These are phyloP conservation scores for Ptychadena robeensis DNA, from an alignment of 2,797 vertebrate species.

Conservation along the genomic window DNA sequence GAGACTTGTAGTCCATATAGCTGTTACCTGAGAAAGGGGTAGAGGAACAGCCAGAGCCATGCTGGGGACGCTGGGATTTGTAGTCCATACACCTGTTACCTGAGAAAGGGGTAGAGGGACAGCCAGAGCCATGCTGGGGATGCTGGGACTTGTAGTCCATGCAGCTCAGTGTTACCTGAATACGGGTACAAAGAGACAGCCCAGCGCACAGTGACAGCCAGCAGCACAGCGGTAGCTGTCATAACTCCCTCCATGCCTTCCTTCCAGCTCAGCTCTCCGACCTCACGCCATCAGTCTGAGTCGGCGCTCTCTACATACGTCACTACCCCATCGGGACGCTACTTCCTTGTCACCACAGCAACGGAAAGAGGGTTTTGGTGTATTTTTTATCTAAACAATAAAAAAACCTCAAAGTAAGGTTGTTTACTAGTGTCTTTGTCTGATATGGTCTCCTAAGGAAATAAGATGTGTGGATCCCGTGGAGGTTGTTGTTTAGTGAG, in stretches of 20 bases:
- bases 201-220: conserved; percentile 87
- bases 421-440: not conserved
- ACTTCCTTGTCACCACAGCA: not conserved
- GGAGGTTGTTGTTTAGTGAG: not conserved
- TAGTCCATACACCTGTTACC: too few relatives aligned
- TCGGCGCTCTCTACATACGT: conserved; percentile 63
- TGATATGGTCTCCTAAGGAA: not conserved
- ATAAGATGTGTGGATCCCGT: not conserved
- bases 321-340: not conserved
- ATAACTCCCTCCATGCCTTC: conserved; percentile 83
- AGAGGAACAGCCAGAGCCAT: too few relatives aligned
- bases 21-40: too few relatives aligned
- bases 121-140: not conserved
- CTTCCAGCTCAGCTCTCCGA: conserved; percentile 34
- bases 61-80: too few relatives aligned
- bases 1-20: not conserved
- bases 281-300: conserved; percentile 53
- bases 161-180: conserved; percentile 80
- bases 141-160: not conserved
- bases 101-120: not conserved
- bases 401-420: too few relatives aligned
- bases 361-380: not conserved
- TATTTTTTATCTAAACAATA: not conserved
- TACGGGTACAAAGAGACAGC: conserved; percentile 91
- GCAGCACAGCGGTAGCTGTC: conserved; percentile 78